Evolutionary conservation across 2,797 vertebrate species (phyloP).

Genomic region (Sebastes reedi): DNA sequence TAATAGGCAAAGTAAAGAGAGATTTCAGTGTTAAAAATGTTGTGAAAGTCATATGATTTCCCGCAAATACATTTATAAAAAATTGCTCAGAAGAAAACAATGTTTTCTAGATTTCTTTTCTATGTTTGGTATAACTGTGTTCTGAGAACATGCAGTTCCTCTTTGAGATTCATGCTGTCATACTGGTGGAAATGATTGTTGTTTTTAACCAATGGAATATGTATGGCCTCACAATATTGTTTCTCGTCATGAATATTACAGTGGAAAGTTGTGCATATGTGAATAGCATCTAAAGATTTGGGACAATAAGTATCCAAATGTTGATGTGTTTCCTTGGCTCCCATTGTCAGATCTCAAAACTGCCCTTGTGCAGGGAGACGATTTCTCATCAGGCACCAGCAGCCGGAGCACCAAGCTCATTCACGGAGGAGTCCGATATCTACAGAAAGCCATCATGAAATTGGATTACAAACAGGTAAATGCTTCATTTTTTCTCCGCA

Average conservation of each 20-base stretch:
- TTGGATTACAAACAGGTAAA: constrained; percentile 99
- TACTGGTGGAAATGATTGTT: constrained; percentile 75
- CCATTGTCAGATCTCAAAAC: constrained; percentile 89
- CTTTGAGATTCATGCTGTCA: constrained; percentile 69
- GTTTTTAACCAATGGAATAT: constrained; percentile 83
- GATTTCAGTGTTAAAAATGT: constrained; percentile 58
- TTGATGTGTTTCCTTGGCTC: constrained; percentile 88
- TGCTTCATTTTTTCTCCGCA: constrained; percentile 90
- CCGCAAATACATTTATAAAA: background rate
- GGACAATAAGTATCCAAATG: constrained; percentile 86
- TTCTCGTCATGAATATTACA: constrained; percentile 79
- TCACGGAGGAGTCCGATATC: constrained; percentile 96
- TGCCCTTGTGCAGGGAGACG: constrained; percentile 91
- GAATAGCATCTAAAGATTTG: constrained; percentile 83
- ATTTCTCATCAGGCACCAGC: constrained; percentile 97
- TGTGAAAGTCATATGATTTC: constrained; percentile 52
- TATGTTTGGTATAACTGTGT: constrained; percentile 19
- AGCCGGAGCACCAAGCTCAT: constrained; percentile 95
- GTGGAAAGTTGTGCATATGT: constrained; percentile 83
- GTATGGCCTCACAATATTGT: constrained; percentile 82
- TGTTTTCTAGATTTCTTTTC: constrained; percentile 18
- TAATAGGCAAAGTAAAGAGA: constrained; percentile 55
- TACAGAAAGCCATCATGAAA: constrained; percentile 98
- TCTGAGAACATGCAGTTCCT: constrained; percentile 55
- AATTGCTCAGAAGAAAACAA: constrained; percentile 3